A percentile compares a stretch with the other conserved stretches of the same genome.
phyloP scores from a whole-genome alignment of 2,113 vertebrate species.

The Ceyx margarethae region DNA sequence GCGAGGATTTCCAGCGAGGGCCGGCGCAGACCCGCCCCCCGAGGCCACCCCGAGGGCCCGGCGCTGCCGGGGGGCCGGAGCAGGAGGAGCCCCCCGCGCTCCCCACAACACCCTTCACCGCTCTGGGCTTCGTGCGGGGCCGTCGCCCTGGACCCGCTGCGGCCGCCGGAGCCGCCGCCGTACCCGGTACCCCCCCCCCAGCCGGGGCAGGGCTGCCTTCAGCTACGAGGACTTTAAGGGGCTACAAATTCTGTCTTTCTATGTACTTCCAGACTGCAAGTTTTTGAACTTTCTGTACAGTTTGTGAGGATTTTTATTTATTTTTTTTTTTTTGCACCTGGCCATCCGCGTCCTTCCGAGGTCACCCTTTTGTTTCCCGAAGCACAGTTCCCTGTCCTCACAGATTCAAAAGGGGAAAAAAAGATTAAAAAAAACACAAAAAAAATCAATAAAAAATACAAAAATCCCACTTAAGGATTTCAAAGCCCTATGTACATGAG shows the following conservation, averaged over 20 bases:
- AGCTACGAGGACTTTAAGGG: constrained; percentile 61
- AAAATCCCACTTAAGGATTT: neutral
- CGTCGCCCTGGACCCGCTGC: constrained; percentile 43
- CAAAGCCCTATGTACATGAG: constrained; percentile 48
- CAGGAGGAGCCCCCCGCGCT: constrained; percentile 62
- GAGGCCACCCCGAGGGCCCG: constrained; percentile 13
- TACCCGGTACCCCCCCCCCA: constrained; percentile 46
- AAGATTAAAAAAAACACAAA: neutral
- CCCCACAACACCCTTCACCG: constrained; percentile 49
- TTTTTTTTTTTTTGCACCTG: constrained; percentile 66
- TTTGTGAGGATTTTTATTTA: constrained; percentile 76
- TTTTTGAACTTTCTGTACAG: constrained; percentile 84
- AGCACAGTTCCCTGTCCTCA: constrained; percentile 79
- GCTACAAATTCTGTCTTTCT: constrained; percentile 78
- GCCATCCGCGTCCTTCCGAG: constrained; percentile 70
- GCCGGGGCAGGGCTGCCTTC: neutral
- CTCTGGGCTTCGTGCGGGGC: constrained; percentile 68
- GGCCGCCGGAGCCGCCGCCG: constrained; percentile 12
- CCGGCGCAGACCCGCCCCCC: neutral
- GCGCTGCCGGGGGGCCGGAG: constrained; percentile 46
- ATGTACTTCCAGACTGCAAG: constrained; percentile 86
- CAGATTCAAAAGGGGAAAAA: neutral
- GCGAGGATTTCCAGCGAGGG: constrained; percentile 41
- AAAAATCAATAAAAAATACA: neutral
- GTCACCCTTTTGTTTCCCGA: constrained; percentile 75